Evolutionary conservation across 2,888 invertebrate genomes (phyloP).

Genomic region (Melolontha melolontha): DNA sequence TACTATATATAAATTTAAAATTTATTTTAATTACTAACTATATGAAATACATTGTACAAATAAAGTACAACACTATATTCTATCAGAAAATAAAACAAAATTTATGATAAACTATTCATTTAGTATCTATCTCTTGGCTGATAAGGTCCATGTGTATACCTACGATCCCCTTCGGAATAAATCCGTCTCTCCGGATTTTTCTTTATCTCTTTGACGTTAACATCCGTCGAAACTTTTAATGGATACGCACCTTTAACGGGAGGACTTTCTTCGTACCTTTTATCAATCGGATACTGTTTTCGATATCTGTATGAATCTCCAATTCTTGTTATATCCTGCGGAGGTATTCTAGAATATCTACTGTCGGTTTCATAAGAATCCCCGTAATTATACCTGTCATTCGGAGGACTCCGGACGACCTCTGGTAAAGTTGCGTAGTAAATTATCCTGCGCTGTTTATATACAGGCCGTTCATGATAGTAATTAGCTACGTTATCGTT

Average conservation of each 20-base stretch:
- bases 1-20: no score
- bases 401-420: conserved; percentile 72
- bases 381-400: conserved; percentile 66
- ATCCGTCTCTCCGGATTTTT: conserved; percentile 63
- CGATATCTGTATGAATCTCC: conserved; percentile 50
- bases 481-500: conserved; percentile 35
- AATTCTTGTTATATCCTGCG: conserved; percentile 46
- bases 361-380: conserved; percentile 51
- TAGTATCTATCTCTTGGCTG: conserved; percentile 20
- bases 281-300: conserved; percentile 48
- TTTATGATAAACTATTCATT: conserved; percentile 1
- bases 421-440: conserved; percentile 80
- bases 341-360: conserved; percentile 47
- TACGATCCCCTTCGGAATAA: conserved; percentile 60
- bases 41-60: no score
- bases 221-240: conserved; percentile 61
- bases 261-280: conserved; percentile 53
- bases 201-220: conserved; percentile 61
- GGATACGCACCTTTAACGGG: conserved; percentile 56
- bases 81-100: background rate
- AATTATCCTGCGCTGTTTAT: conserved; percentile 73
- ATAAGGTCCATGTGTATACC: conserved; percentile 49
- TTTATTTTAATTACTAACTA: no score
- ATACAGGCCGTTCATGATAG: conserved; percentile 45
- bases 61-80: no score